Base-by-base conservation (phyloP, 2,888 invertebrate genomes). In the Spilosoma lubricipeda region DNA sequence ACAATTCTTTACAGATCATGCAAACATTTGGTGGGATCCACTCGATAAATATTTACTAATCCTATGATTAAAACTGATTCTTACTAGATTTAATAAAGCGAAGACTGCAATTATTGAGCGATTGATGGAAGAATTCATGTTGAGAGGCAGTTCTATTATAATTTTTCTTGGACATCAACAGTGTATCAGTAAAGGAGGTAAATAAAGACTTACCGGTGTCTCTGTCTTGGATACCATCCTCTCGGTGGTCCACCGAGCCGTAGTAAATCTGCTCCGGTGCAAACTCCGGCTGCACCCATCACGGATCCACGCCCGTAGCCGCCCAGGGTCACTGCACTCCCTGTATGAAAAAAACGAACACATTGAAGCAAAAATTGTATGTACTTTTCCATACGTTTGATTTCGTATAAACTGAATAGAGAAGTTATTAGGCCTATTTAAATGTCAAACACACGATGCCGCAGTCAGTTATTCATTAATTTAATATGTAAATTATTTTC, bases 201-300 rank as follows among this genome's bases (percentile, higher is more conserved):
- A 45, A 30, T 63, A 20, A 30, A 11, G 36, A 15, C 81, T 78
- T 77, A 95, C 96, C 97, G 96, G 88, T 97, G 96, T 86, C 97
- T 95, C 88, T 97, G 98, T 88, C 96, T 97, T 11, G 98, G 98
- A 90, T 98, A 98, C 98, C 98, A 98, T 82, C 98, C 98, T 71
- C 98, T 96, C 27, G 98, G 98, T 0, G 98, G 98, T 0, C 98
- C 98, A 2, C 98, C 98, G 82, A 98, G 93, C 87, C 98, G 96
- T 76, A 98, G 95, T 88, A 98, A 95, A 92, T 98, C 98, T n/a
- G 98, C 98, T 15, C 98, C 98, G 63, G 95, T 96, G 93, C 90
- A 96, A 85, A 97, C 94, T 88, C 95, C 96, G 88, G 91, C 80
- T 3, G 92, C 86, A 27, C 95, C 95, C 93, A 95, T 93, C 63